phyloP scores from a whole-genome alignment of 1,140 invertebrate genomes.

The Amphibalanus amphitrite region DNA sequence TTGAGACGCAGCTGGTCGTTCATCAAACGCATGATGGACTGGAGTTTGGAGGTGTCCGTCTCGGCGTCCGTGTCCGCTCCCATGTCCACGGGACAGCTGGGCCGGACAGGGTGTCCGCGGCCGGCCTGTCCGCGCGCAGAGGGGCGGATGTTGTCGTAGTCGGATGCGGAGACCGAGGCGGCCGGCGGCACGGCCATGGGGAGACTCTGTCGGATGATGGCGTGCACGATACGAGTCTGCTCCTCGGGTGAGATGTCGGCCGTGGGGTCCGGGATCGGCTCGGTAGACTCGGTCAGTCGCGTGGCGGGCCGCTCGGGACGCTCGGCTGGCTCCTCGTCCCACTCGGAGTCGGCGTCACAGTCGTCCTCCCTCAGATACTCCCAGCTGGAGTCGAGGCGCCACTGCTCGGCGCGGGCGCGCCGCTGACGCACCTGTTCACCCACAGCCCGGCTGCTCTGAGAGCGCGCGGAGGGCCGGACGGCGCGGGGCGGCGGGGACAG shows the following conservation, averaged over 20 bases:
- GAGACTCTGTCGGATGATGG: not conserved
- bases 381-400: slow-evolving; percentile 15
- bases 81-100: not conserved
- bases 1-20: not conserved
- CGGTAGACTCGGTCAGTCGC: not conserved
- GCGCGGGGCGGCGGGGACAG: slow-evolving; percentile 35
- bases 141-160: not conserved
- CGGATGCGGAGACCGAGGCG: not conserved
- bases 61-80: slow-evolving; percentile 9
- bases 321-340: slow-evolving; percentile 4
- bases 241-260: not conserved
- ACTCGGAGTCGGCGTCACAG: slow-evolving; percentile 8
- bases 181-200: not conserved
- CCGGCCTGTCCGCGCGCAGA: not conserved
- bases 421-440: too few relatives aligned
- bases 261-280: not conserved
- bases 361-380: slow-evolving; percentile 14
- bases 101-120: too few relatives aligned
- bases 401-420: slow-evolving; percentile 9
- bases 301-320: not conserved
- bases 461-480: not conserved
- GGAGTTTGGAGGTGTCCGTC: slow-evolving; percentile 3
- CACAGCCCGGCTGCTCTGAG: not conserved
- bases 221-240: not conserved
- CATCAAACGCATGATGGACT: not conserved